Percentiles rank a stretch among this genome's conserved stretches.
Evolutionary conservation across 1,140 invertebrate species (phyloP).

Genomic region (Drosophila kikkawai): DNA sequence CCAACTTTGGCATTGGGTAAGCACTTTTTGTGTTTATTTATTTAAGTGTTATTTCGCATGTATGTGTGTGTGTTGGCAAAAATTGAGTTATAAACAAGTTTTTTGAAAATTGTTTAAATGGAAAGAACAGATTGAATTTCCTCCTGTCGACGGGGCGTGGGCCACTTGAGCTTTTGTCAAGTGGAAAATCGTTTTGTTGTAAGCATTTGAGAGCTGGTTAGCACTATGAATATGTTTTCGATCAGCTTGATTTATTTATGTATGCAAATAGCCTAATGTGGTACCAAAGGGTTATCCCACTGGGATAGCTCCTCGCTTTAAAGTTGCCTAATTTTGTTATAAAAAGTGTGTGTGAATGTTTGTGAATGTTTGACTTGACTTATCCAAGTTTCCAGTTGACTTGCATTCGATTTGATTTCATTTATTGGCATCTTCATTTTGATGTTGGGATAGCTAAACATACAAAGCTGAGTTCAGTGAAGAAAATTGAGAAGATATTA

Average conservation of each 20-base stretch:
- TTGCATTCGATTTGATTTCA: neutral
- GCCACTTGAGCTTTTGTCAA: constrained; percentile 81
- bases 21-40: constrained; percentile 80
- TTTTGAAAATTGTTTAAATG: constrained; percentile 83
- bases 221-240: constrained; percentile 77
- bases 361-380: constrained; percentile 4
- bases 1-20: constrained; percentile 60
- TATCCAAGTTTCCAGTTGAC: constrained; percentile 35
- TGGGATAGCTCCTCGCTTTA: constrained; percentile 8
- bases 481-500: neutral
- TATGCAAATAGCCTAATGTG: constrained; percentile 68
- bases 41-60: constrained; percentile 79
- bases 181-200: constrained; percentile 82
- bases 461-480: neutral
- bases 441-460: neutral
- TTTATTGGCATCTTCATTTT: constrained; percentile 30
- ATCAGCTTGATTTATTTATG: constrained; percentile 76
- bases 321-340: constrained; percentile 10
- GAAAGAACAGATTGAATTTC: constrained; percentile 81
- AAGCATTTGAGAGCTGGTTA: constrained; percentile 15
- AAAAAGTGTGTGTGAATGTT: constrained; percentile 1
- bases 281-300: constrained; percentile 34
- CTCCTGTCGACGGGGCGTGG: constrained; percentile 44
- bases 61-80: constrained; percentile 36
- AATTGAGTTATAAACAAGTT: constrained; percentile 83